These are phyloP conservation scores for Volucella inflata DNA, from an alignment of 2,888 invertebrate species.

Conservation along the genomic window DNA sequence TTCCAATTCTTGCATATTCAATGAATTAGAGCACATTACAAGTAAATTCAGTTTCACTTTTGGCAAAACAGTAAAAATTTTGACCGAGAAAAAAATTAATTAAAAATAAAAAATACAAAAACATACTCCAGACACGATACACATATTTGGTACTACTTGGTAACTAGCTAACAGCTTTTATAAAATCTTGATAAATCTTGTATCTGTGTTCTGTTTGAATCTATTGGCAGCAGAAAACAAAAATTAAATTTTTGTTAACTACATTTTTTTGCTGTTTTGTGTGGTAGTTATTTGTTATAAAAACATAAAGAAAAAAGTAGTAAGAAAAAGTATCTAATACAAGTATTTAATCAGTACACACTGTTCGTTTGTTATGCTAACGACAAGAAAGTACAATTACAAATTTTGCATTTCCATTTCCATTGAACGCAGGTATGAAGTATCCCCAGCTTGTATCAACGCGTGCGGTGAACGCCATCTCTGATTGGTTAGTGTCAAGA, in stretches of 20 bases:
- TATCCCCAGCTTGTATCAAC: constrained; percentile 86
- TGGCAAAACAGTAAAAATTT: constrained; percentile 68
- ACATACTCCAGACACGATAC: constrained; percentile 13
- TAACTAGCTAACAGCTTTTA: background rate
- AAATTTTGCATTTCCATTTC: constrained; percentile 69
- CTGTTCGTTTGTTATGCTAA: constrained; percentile 46
- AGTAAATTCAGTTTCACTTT: constrained; percentile 23
- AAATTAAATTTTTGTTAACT: constrained; percentile 20
- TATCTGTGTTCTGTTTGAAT: constrained; percentile 39
- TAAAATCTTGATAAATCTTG: constrained; percentile 22
- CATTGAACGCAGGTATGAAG: constrained; percentile 84
- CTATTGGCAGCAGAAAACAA: constrained; percentile 26
- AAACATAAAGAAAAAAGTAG: background rate
- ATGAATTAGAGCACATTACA: constrained; percentile 47
- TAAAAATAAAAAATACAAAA: constrained; percentile 9
- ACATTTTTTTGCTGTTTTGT: constrained; percentile 70
- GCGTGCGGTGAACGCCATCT: constrained; percentile 86
- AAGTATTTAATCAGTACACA: constrained; percentile 1
- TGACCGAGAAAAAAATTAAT: constrained; percentile 7
- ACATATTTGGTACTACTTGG: constrained; percentile 45
- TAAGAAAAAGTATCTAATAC: constrained; percentile 6
- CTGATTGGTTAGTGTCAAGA: constrained; percentile 90
- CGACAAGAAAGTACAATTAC: constrained; percentile 15
- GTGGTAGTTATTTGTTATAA: constrained; percentile 47
- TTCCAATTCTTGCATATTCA: constrained; percentile 36